Base-by-base conservation (phyloP, 1,140 invertebrate species). In the Diachasma alloeum region DNA sequence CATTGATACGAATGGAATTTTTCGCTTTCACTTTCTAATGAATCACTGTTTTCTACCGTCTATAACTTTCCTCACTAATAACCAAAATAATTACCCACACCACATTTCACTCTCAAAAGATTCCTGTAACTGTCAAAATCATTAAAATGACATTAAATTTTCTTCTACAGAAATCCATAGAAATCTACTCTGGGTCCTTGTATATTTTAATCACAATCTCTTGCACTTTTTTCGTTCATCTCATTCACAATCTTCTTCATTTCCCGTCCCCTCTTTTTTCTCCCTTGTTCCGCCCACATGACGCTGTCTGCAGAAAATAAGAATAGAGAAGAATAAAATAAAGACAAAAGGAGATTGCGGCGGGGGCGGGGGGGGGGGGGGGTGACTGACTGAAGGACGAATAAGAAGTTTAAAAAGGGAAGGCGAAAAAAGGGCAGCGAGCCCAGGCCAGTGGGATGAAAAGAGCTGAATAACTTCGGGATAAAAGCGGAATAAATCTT, bases 401-500 rank as follows among this genome's bases (percentile, higher is more conserved):
- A 19, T 53, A 81, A 84, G 85, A 82, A 81, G 84, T 85, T 83
- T 83, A 86, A 86, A 85, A 48, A 63, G 66, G 44, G 48, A 63
- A 67, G 26, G 22, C 26, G 53, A 24, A 24, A 42, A 76, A 63
- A 66, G 70, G 66, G 44, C 24, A 48, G 39, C 68, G 63, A 37
- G 53, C 22, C n/a, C 63, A 81, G 81, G 80, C 78, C 81, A 82
- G 78, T 81, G 83, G 83, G 85, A 87, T 88, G 85, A 87, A 88
- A 87, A 87, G 87, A 88, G 85, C 85, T 88, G 87, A 89, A 89
- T 89, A 89, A 89, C 86, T 88, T 83, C 74, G 81, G 86, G 85
- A 89, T 89, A 89, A 88, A 88, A 87, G 87, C 85, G 86, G 87
- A 89, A 89, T 89, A 89, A 89, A 89, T 89, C 88, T 88, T 89